Evolutionary conservation across 1,140 invertebrate species (phyloP).

Genomic region (Matsumurasca onukii): DNA sequence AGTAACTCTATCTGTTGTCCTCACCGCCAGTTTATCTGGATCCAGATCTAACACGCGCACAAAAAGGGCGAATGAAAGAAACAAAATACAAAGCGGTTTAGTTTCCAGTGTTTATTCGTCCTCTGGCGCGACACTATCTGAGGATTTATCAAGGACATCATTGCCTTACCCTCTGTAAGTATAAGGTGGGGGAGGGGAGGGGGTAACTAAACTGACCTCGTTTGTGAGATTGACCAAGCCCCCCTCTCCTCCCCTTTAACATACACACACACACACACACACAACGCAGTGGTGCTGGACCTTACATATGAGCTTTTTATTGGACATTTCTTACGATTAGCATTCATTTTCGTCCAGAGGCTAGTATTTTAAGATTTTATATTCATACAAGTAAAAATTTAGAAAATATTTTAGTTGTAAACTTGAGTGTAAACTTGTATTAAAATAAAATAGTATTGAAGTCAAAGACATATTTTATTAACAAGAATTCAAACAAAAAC

Average conservation of each 20-base stretch:
- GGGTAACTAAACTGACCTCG: background rate
- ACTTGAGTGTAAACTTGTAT: too few relatives aligned
- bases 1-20: too few relatives aligned
- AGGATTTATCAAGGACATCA: constrained; percentile 22
- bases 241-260: background rate
- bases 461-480: too few relatives aligned
- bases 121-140: constrained; percentile 8
- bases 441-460: too few relatives aligned
- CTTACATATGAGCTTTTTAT: too few relatives aligned
- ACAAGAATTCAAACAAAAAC: too few relatives aligned
- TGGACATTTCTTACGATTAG: too few relatives aligned
- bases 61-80: constrained; percentile 8
- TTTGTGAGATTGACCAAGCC: constrained; percentile 2
- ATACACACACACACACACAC: background rate
- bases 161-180: too few relatives aligned
- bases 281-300: background rate
- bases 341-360: too few relatives aligned
- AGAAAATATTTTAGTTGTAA: too few relatives aligned
- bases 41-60: background rate
- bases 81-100: constrained; percentile 8
- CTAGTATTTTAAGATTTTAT: too few relatives aligned
- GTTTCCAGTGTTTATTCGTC: background rate
- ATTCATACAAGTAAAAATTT: too few relatives aligned
- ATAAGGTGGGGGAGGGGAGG: background rate
- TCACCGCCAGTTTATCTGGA: background rate